These are phyloP conservation scores for Lepeophtheirus salmonis DNA, from an alignment of 1,140 invertebrate species.

Conservation along the genomic window DNA sequence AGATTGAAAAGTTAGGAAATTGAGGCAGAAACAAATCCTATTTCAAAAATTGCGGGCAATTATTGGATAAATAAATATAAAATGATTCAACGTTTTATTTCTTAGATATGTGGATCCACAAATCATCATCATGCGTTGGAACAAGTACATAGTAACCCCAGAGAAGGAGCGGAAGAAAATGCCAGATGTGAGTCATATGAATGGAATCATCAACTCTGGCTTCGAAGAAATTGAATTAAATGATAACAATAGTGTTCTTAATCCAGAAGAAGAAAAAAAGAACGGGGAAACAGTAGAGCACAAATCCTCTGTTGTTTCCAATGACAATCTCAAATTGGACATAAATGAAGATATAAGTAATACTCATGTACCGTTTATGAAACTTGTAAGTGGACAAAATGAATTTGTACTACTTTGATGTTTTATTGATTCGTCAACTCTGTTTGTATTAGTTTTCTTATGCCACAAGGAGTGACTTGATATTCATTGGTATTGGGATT, in stretches of 20 bases:
- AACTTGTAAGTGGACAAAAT: too few species aligned
- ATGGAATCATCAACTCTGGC: background rate
- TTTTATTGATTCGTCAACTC: background rate
- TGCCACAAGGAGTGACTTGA: slow-evolving; percentile 21
- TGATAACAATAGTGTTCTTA: background rate
- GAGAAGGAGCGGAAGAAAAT: background rate
- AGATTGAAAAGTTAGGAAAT: too few species aligned
- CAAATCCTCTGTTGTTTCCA: too few species aligned
- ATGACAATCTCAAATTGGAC: too few species aligned
- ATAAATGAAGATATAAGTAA: background rate
- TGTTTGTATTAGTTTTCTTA: slow-evolving; percentile 23
- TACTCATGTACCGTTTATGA: background rate
- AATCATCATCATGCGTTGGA: background rate
- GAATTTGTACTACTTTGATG: too few species aligned
- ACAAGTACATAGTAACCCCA: background rate
- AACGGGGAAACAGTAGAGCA: background rate
- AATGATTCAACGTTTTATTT: too few species aligned
- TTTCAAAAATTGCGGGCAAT: too few species aligned
- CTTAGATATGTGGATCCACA: too few species aligned
- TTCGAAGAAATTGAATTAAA: background rate
- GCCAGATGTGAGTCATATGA: background rate
- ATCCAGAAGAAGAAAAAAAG: background rate
- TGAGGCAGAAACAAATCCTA: too few species aligned
- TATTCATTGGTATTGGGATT: slow-evolving; percentile 22
- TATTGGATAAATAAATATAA: too few species aligned